Percentiles rank a stretch among this genome's conserved stretches.
Conservation (phyloP, 2,113 vertebrate species). For the Anolis sagrei region DNA sequence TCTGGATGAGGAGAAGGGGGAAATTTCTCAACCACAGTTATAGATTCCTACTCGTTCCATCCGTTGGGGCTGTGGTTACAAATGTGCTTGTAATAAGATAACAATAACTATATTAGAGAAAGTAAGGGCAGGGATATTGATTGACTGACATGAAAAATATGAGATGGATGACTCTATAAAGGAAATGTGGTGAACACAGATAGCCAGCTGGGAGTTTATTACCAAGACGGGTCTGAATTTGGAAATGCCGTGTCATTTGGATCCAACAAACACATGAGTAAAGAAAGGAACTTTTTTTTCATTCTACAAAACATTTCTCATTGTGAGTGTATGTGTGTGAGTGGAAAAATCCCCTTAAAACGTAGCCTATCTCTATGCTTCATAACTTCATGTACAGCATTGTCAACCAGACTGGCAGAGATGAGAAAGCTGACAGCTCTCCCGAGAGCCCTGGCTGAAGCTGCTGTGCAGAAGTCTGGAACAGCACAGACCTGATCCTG, state of each 20-base stretch:
- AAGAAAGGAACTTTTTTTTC: constrained; percentile 26
- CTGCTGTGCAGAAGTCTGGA: constrained; percentile 73
- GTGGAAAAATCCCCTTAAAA: constrained; percentile 45
- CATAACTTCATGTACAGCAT: constrained; percentile 58
- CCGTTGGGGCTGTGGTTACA: constrained; percentile 2
- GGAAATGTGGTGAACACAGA: constrained; percentile 54
- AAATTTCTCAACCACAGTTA: not conserved
- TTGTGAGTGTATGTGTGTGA: not conserved
- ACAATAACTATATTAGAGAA: constrained; percentile 17
- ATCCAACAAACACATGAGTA: constrained; percentile 41
- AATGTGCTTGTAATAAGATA: constrained; percentile 32
- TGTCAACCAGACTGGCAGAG: constrained; percentile 71
- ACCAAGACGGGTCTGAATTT: constrained; percentile 58
- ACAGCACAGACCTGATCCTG: constrained; percentile 72
- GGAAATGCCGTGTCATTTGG: constrained; percentile 54
- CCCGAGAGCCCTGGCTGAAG: constrained; percentile 58
- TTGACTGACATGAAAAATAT: constrained; percentile 55
- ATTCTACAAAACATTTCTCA: constrained; percentile 51
- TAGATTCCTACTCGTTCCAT: constrained; percentile 18
- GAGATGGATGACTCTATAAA: constrained; percentile 36
- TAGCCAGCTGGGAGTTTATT: constrained; percentile 55
- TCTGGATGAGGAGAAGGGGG: not conserved
- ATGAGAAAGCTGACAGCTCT: constrained; percentile 73
- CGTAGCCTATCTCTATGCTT: constrained; percentile 64
- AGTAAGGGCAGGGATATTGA: constrained; percentile 28